These are phyloP conservation scores for Criorhina ranunculi DNA, from an alignment of 2,888 invertebrate genomes.

Conservation along the genomic window DNA sequence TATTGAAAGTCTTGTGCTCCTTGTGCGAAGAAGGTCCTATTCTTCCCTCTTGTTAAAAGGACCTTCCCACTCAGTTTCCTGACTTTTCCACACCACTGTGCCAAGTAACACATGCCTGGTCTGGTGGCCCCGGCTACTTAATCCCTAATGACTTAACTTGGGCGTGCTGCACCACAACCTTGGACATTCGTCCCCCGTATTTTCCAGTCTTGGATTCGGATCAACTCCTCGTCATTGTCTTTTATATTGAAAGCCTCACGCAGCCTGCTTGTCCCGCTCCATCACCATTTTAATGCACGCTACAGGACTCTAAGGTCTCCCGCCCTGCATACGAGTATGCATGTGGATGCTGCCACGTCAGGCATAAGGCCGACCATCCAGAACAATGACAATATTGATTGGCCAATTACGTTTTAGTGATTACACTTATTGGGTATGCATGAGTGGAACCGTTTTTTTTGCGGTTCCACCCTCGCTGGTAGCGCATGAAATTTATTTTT, in stretches of 20 bases:
- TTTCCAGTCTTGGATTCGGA: conserved; percentile 7
- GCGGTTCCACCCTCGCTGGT: conserved; percentile 37
- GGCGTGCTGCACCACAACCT: conserved; percentile 65
- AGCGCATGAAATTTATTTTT: conserved; percentile 74
- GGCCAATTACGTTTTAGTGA: conserved; percentile 84
- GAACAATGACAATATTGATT: conserved; percentile 84
- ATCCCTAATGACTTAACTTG: conserved; percentile 66
- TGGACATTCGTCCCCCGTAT: conserved; percentile 17
- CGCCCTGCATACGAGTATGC: neutral
- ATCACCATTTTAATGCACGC: conserved; percentile 67
- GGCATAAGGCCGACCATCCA: conserved; percentile 69
- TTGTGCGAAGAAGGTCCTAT: no score
- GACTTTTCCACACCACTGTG: conserved; percentile 16
- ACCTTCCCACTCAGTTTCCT: no score
- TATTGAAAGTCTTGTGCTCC: no score
- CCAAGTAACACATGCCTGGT: conserved; percentile 6
- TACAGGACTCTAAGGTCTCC: conserved; percentile 43
- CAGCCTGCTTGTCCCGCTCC: conserved; percentile 1
- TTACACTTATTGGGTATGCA: conserved; percentile 79
- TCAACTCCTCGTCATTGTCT: conserved; percentile 16
- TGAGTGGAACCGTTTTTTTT: conserved; percentile 76
- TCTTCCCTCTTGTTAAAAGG: no score
- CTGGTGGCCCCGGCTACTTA: neutral
- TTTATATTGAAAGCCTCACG: conserved; percentile 55
- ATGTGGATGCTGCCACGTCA: conserved; percentile 55